Percentiles rank a stretch among this genome's conserved stretches.
These are phyloP conservation scores for Entelurus aequoreus DNA, from an alignment of 2,113 vertebrate genomes.

Conservation along the genomic window DNA sequence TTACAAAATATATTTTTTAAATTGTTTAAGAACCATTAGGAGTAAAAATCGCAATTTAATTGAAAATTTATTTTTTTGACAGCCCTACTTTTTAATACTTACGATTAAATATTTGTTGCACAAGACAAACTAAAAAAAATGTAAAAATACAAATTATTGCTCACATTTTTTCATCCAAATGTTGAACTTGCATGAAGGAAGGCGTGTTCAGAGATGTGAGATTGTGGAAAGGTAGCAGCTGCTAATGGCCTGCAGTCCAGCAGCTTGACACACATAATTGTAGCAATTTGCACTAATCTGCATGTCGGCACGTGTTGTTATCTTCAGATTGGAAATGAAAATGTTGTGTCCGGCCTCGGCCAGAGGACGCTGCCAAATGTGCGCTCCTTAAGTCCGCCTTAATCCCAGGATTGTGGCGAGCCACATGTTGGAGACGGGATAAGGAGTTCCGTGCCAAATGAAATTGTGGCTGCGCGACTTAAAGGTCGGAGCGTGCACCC, in stretches of 20 bases:
- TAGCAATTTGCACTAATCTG: constrained; percentile 63
- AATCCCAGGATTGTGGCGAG: constrained; percentile 71
- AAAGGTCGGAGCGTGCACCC: constrained; percentile 65
- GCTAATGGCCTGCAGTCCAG: constrained; percentile 4
- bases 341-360: constrained; percentile 35
- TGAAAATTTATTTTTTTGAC: too few relatives aligned
- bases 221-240: constrained; percentile 5
- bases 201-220: not conserved
- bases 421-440: constrained; percentile 66
- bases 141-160: too few relatives aligned
- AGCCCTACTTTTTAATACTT: too few relatives aligned
- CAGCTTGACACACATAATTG: constrained; percentile 54
- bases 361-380: constrained; percentile 51
- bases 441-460: constrained; percentile 65
- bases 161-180: too few relatives aligned
- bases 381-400: constrained; percentile 58
- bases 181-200: too few relatives aligned
- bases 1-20: too few relatives aligned
- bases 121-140: too few relatives aligned
- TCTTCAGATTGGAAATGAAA: constrained; percentile 57
- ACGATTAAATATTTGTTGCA: too few relatives aligned
- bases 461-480: constrained; percentile 63
- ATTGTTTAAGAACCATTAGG: too few relatives aligned
- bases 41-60: too few relatives aligned
- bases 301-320: constrained; percentile 30